phyloP scores from a whole-genome alignment of 2,888 invertebrate genomes.

The Tuta absoluta region DNA sequence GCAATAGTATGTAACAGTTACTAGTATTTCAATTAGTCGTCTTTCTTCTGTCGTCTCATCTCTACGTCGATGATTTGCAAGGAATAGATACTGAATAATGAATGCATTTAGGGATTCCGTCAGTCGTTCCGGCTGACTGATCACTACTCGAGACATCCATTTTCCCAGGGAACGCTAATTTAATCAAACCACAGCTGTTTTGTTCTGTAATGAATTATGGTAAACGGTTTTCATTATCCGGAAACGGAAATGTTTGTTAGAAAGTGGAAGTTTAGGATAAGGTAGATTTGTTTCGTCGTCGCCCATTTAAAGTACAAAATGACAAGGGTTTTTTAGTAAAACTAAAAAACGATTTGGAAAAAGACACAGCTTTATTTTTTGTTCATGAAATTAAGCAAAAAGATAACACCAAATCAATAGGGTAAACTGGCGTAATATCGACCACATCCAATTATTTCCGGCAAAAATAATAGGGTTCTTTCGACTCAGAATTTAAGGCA shows the following conservation, averaged over 20 bases:
- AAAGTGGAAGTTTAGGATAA: neutral
- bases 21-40: neutral
- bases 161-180: constrained; percentile 26
- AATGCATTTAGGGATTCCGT: constrained; percentile 48
- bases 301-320: no score
- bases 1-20: neutral
- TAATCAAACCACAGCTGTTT: constrained; percentile 39
- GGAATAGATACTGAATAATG: constrained; percentile 68
- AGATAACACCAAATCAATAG: no score
- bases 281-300: no score
- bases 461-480: constrained; percentile 64
- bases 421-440: neutral
- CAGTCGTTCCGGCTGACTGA: constrained; percentile 21
- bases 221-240: constrained; percentile 29
- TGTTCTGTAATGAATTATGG: constrained; percentile 33
- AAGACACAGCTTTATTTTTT: no score
- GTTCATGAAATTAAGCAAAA: no score
- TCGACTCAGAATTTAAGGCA: constrained; percentile 67
- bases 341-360: no score
- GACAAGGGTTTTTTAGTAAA: no score
- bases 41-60: constrained; percentile 13
- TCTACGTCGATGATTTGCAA: constrained; percentile 49
- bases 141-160: constrained; percentile 28
- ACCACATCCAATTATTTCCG: constrained; percentile 51
- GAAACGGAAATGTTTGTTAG: neutral